Conservation (phyloP, 2,113 vertebrate species). For the Callithrix jacchus region DNA sequence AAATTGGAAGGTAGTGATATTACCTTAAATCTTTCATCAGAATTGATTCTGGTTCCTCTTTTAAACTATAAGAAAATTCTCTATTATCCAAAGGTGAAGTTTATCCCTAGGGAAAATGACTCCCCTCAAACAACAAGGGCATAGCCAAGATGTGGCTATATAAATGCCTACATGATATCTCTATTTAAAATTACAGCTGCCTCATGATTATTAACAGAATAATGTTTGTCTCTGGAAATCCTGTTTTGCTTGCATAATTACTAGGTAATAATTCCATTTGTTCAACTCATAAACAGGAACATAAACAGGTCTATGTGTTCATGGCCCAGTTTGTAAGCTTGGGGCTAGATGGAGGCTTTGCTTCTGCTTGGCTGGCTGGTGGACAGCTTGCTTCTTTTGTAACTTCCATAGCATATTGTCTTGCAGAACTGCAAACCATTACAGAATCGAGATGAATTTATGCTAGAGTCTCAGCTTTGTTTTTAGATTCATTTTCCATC, state of each 20-base stretch:
- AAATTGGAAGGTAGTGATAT: neutral
- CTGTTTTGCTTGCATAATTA: neutral
- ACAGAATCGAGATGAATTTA: constrained; percentile 10
- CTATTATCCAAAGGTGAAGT: neutral
- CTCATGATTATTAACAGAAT: neutral
- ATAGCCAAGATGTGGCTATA: neutral
- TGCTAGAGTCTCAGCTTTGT: constrained; percentile 36
- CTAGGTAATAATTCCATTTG: neutral
- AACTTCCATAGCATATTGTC: neutral
- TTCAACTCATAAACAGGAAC: neutral
- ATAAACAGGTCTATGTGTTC: neutral
- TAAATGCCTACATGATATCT: neutral
- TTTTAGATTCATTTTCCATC: constrained; percentile 56
- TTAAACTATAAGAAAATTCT: neutral
- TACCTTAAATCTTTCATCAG: neutral
- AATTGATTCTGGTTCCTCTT: neutral
- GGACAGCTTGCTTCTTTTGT: neutral
- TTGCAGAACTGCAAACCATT: neutral
- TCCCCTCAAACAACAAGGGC: neutral
- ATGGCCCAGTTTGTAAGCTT: neutral
- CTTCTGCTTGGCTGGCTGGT: neutral
- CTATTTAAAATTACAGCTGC: neutral
- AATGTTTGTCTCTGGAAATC: neutral
- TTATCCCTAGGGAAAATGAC: neutral
- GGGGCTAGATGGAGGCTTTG: neutral